Evolutionary conservation across 2,888 invertebrate genomes (phyloP), one percentile per base, ranked within the genome.

Genomic region (Morinoia aosen): DNA sequence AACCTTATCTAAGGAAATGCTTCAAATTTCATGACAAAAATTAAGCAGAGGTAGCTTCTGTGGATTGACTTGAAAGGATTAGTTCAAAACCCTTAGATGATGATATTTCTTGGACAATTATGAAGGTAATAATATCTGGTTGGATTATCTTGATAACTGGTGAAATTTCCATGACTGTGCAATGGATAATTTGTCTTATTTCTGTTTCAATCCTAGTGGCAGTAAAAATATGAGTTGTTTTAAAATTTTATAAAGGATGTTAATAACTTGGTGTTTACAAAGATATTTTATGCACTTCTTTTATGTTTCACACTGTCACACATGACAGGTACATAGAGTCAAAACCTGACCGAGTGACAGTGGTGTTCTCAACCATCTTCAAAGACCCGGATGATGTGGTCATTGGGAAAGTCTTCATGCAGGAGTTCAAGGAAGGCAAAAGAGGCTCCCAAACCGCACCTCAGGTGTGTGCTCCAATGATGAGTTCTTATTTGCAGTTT

Each of bases 351-450:
- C 98, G 99, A 97, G 99, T 99, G 96, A 99, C 99, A 40, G 99
- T 99, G 96, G 99, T 99, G 96, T 99, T 99, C 98, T 99, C 99
- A 97, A 99, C 99, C 97, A 98, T 99, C 97, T 99, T 99, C 97
- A 98, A 99, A 97, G 99, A 99, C 97, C 99, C 99, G 97, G 99
- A 99, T 97, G 99, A 99, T 97, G 98, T 99, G 97, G 98, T 99
- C 95, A 99, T 99, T 97, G 99, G 99, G 96, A 99, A 99, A 98
- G 99, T 99, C 97, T 99, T 99, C 98, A 98, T 99, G 98, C 99
- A 99, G 98, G 99, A 99, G 97, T 98, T 99, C 97, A 99, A 99
- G 97, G 99, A 99, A 97, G 99, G 99, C 40, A 98, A 99, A 97
- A 98, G 99, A 97, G 99, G 99, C 58, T 99, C 99, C 97, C 99